These are phyloP conservation scores for Escarpia spicata DNA, from an alignment of 2,888 invertebrate species.

Conservation along the genomic window DNA sequence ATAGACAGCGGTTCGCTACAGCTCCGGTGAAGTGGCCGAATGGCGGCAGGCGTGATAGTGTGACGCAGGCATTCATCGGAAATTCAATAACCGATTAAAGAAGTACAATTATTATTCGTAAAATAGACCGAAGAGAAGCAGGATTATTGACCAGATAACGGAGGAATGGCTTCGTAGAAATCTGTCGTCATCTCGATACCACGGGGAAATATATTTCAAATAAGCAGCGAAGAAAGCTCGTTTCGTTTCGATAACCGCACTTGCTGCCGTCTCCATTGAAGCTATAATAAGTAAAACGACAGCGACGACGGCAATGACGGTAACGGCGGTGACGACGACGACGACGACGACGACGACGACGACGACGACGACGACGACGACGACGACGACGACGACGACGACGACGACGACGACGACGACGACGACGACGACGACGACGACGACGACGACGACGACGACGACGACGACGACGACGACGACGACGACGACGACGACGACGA, in stretches of 20 bases:
- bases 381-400: no score
- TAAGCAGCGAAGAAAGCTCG: background rate
- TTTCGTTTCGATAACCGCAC: background rate
- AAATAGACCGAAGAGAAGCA: background rate
- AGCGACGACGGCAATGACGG: background rate
- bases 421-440: no score
- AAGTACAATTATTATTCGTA: background rate
- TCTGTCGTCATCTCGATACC: background rate
- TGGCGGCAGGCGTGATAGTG: background rate
- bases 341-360: no score
- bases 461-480: no score
- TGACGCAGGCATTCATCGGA: background rate
- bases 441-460: no score
- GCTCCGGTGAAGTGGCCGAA: background rate
- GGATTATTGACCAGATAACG: background rate
- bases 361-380: no score
- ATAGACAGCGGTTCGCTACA: no score
- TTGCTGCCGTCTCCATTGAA: no score
- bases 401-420: no score
- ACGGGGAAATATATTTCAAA: background rate
- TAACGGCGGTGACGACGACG: no score
- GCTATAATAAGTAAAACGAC: background rate
- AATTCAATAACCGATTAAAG: conserved; percentile 6
- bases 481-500: no score
- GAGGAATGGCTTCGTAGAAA: background rate